phyloP scores from a whole-genome alignment of 1,140 invertebrate species.

The Lordiphosa stackelbergi region DNA sequence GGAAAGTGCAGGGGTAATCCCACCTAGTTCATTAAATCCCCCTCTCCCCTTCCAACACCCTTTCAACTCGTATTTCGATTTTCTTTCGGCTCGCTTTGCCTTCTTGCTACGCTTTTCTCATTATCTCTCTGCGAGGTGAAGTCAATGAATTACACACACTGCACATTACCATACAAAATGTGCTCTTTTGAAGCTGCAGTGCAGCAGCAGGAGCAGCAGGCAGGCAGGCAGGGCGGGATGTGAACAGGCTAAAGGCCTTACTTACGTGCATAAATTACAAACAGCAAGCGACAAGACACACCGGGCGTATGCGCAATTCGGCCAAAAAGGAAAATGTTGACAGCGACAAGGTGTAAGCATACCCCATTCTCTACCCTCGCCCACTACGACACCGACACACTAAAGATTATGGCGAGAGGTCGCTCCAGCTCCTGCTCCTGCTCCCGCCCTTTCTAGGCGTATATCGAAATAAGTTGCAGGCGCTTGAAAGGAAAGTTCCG shows the following conservation, averaged over 20 bases:
- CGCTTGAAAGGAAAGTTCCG: too few relatives aligned
- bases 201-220: neutral
- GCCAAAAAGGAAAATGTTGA: conserved; percentile 24
- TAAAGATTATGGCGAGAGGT: conserved; percentile 10
- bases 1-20: neutral
- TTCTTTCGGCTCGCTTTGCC: conserved; percentile 16
- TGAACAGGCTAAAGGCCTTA: conserved; percentile 18
- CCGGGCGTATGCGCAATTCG: conserved; percentile 62
- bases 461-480: neutral
- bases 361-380: conserved; percentile 6
- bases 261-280: conserved; percentile 63
- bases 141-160: conserved; percentile 38
- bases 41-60: neutral
- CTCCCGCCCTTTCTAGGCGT: neutral
- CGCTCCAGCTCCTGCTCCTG: neutral
- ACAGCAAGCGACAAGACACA: conserved; percentile 39
- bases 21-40: conserved; percentile 59
- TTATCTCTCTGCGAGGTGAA: conserved; percentile 44
- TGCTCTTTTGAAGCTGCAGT: conserved; percentile 38
- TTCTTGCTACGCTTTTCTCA: conserved; percentile 57
- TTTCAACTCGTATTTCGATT: conserved; percentile 27
- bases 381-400: conserved; percentile 19
- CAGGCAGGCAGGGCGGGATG: neutral
- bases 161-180: conserved; percentile 20
- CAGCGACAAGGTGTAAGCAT: conserved; percentile 34